These are phyloP conservation scores for Flabesymbios commensalis DNA, from an alignment of 2,888 invertebrate genomes.

Conservation along the genomic window DNA sequence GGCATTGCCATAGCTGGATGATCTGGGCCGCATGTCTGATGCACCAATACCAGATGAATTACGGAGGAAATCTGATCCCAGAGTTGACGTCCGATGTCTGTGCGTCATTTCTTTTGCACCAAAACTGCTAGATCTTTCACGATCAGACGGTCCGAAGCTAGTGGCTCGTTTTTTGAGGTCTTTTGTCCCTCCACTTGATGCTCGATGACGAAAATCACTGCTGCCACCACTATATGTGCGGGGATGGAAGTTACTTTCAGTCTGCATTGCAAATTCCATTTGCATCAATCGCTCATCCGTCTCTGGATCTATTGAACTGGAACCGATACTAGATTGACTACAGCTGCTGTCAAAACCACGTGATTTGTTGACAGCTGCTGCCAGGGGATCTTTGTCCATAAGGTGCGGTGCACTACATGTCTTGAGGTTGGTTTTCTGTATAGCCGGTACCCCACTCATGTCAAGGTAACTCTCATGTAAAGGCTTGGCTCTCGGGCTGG, in stretches of 20 bases:
- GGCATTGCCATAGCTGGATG: constrained; percentile 48
- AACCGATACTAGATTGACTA: neutral
- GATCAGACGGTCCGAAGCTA: constrained; percentile 8
- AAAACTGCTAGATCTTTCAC: neutral
- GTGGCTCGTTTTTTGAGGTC: constrained; percentile 16
- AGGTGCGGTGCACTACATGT: constrained; percentile 75
- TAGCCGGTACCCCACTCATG: constrained; percentile 40
- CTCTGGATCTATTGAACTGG: constrained; percentile 37
- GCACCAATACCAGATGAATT: constrained; percentile 51
- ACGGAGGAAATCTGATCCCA: constrained; percentile 36
- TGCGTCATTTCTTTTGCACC: constrained; percentile 9
- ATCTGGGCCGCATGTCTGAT: constrained; percentile 42
- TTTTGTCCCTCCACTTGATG: constrained; percentile 12
- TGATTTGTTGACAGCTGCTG: neutral
- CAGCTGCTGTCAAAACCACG: neutral
- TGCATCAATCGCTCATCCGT: constrained; percentile 57
- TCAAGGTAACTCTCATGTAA: constrained; percentile 38
- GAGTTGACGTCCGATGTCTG: constrained; percentile 23
- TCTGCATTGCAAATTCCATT: constrained; percentile 50
- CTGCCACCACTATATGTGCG: constrained; percentile 2
- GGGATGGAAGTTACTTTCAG: constrained; percentile 42
- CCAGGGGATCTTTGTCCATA: constrained; percentile 29
- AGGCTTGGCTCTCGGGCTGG: constrained; percentile 49
- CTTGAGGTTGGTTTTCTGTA: constrained; percentile 61
- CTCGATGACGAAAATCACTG: constrained; percentile 7